Evolutionary conservation across 2,113 vertebrate species (phyloP).

Genomic region (Sminthopsis crassicaudata): DNA sequence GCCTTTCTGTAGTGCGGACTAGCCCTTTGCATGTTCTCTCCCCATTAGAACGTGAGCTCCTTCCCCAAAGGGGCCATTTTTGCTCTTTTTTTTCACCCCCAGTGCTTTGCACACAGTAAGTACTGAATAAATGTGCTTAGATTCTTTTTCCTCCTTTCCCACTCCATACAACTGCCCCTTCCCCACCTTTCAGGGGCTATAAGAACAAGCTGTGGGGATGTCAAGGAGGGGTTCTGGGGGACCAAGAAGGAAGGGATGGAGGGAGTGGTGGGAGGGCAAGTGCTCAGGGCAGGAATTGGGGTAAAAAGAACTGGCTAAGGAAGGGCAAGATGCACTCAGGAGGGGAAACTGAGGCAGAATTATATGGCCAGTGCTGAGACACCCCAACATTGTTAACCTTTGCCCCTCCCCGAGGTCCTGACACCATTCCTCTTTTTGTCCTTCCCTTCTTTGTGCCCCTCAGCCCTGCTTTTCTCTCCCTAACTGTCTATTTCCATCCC

Average conservation of each 20-base stretch:
- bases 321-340: too few species aligned
- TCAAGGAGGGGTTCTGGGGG: background rate
- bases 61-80: background rate
- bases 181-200: constrained; percentile 11
- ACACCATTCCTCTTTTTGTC: background rate
- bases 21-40: background rate
- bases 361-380: background rate
- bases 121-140: background rate
- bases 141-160: background rate
- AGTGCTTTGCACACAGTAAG: background rate
- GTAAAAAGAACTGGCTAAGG: constrained; percentile 24
- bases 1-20: background rate
- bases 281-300: background rate
- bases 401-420: background rate
- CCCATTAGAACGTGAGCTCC: background rate
- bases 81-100: background rate
- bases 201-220: constrained; percentile 18
- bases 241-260: background rate
- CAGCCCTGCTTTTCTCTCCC: background rate
- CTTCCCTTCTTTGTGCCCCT: background rate
- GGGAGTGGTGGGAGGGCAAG: constrained; percentile 59
- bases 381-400: background rate
- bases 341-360: background rate
- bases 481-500: background rate
- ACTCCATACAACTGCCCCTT: too few species aligned